Conservation (phyloP, 2,797 vertebrate species). For the Syncerus caffer region DNA sequence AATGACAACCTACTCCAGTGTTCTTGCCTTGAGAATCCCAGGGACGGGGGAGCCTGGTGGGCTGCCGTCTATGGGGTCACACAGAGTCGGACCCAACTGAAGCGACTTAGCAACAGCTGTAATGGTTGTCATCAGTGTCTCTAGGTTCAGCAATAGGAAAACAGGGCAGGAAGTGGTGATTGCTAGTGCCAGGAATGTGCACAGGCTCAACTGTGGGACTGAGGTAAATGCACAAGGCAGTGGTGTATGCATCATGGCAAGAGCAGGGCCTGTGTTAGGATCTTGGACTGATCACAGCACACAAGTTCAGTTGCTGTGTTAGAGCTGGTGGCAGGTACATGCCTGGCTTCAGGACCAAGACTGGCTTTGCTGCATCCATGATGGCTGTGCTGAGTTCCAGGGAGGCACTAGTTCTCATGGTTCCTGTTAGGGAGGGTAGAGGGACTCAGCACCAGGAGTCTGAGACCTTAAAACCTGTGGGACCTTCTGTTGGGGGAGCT, state of each 20-base stretch:
- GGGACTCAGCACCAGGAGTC: not conserved
- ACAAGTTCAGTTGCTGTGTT: not conserved
- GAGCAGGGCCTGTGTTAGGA: too few relatives aligned
- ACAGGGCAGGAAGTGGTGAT: not conserved
- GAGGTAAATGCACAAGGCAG: not conserved
- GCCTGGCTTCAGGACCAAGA: not conserved
- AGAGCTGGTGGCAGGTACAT: not conserved
- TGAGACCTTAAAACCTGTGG: not conserved
- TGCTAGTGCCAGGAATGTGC: not conserved
- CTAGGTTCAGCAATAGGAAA: not conserved
- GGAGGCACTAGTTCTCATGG: not conserved
- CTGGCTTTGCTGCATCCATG: not conserved
- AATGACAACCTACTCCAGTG: too few relatives aligned
- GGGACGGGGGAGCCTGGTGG: too few relatives aligned
- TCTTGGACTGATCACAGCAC: not conserved
- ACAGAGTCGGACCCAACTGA: too few relatives aligned
- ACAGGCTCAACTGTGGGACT: not conserved
- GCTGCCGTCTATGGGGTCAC: too few relatives aligned
- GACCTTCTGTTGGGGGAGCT: not conserved
- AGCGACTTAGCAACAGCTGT: not conserved
- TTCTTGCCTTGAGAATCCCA: too few relatives aligned
- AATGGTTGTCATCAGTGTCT: not conserved
- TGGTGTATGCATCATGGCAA: too few relatives aligned
- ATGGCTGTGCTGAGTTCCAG: not conserved
- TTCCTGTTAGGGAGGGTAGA: not conserved